Evolutionary conservation across 2,888 invertebrate genomes (phyloP).

Genomic region (Osmoderma eremita): DNA sequence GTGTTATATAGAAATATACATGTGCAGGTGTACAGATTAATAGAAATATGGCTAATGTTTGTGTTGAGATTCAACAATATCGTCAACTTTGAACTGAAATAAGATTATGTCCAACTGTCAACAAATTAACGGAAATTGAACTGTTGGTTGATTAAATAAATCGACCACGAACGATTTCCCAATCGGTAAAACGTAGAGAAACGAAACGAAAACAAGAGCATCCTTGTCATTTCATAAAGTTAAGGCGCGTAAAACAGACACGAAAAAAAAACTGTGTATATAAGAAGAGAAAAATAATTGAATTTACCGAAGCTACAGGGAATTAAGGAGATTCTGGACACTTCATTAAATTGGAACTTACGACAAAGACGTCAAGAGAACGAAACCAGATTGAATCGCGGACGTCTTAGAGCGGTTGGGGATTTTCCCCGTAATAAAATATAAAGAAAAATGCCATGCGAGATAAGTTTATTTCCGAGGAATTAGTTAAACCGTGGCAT

Average conservation of each 20-base stretch:
- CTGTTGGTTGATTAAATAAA: too few species aligned
- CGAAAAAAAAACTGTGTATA: not conserved
- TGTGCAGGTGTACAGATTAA: too few species aligned
- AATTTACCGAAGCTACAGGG: slow-evolving; percentile 32
- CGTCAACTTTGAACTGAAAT: too few species aligned
- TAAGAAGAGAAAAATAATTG: slow-evolving; percentile 30
- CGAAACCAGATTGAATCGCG: slow-evolving; percentile 38
- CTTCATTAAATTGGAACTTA: slow-evolving; percentile 41
- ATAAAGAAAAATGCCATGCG: slow-evolving; percentile 32
- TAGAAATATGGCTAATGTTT: too few species aligned
- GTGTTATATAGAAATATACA: too few species aligned
- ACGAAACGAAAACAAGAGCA: not conserved
- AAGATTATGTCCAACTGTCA: too few species aligned
- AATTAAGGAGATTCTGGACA: slow-evolving; percentile 40
- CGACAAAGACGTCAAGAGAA: slow-evolving; percentile 34
- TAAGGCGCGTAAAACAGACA: not conserved
- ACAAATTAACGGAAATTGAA: too few species aligned
- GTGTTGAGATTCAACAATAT: too few species aligned
- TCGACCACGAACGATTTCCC: not conserved
- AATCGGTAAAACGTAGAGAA: not conserved
- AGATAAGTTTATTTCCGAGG: slow-evolving; percentile 2
- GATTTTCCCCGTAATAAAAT: slow-evolving; percentile 30
- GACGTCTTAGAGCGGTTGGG: slow-evolving; percentile 10
- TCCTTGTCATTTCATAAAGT: not conserved
- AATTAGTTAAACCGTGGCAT: slow-evolving; percentile 16